phyloP scores from a whole-genome alignment of 2,113 vertebrate species.

The Gallinago jamesoni region DNA sequence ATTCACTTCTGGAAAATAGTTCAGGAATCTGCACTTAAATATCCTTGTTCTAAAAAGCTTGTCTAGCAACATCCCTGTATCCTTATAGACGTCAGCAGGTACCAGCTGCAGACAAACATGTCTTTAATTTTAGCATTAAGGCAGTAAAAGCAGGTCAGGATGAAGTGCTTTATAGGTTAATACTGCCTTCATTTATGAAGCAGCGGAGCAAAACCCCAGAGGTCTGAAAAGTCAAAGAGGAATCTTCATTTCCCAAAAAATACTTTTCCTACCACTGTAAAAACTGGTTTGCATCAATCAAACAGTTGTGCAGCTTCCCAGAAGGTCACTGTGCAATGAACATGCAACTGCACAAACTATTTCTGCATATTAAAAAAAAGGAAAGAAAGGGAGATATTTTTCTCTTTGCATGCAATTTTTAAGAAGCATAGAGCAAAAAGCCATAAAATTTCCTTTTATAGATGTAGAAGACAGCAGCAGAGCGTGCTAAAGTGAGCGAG shows the following conservation, averaged over 20 bases:
- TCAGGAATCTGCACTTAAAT: not conserved
- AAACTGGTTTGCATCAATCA: not conserved
- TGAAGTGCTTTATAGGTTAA: not conserved
- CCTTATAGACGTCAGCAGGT: not conserved
- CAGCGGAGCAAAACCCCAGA: not conserved
- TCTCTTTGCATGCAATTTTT: conserved; percentile 34
- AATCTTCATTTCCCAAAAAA: not conserved
- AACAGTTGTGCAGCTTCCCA: not conserved
- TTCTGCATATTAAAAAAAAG: not conserved
- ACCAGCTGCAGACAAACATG: accelerated
- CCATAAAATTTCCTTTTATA: conserved; percentile 62
- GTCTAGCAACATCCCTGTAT: not conserved
- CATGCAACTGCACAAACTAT: not conserved
- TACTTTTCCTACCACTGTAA: not conserved
- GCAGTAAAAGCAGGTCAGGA: not conserved
- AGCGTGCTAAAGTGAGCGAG: conserved; percentile 41
- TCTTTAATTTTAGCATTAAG: not conserved
- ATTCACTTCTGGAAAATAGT: not conserved
- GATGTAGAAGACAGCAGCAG: conserved; percentile 31
- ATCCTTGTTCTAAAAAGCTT: not conserved
- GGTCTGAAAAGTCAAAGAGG: not conserved
- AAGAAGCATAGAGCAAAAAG: conserved; percentile 1
- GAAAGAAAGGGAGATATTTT: not conserved
- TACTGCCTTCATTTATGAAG: not conserved
- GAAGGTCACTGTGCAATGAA: not conserved